Percentiles rank a stretch among this genome's conserved stretches.
These are phyloP conservation scores for Silurus aristotelis DNA, from an alignment of 2,797 vertebrate genomes.

Conservation along the genomic window DNA sequence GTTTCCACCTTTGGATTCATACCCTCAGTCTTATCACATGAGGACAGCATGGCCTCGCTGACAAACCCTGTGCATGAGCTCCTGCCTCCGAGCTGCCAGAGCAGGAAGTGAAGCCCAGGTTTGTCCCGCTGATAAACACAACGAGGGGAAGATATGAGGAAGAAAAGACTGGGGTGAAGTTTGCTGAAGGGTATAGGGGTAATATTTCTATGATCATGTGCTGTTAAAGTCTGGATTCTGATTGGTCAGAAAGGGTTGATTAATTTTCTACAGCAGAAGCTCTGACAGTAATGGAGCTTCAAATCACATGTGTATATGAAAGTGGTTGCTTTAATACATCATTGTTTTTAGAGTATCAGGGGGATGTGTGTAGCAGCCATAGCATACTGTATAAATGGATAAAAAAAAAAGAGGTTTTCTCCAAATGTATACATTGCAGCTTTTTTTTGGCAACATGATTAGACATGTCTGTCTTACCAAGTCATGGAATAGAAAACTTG, in stretches of 20 bases:
- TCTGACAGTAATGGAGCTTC: neutral
- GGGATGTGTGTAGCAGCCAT: neutral
- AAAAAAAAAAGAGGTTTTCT: neutral
- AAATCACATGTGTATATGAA: neutral
- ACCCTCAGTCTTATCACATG: conserved; percentile 58
- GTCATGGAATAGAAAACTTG: neutral
- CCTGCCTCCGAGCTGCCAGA: conserved; percentile 53
- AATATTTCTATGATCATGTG: neutral
- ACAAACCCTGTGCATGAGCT: conserved; percentile 53
- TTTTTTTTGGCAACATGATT: neutral
- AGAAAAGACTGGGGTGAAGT: neutral
- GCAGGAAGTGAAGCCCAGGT: conserved; percentile 46
- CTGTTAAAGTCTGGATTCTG: neutral
- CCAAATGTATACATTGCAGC: no score
- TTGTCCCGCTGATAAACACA: conserved; percentile 50
- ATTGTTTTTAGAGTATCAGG: neutral
- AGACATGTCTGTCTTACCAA: neutral
- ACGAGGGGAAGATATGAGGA: neutral
- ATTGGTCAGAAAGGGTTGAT: neutral
- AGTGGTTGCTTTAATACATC: neutral
- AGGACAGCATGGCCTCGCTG: conserved; percentile 54
- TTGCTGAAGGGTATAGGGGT: neutral
- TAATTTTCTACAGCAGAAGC: no score
- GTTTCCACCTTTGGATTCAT: conserved; percentile 54
- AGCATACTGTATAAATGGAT: neutral